Evolutionary conservation across 2,113 vertebrate genomes (phyloP).

Genomic region (Lophura nycthemera): DNA sequence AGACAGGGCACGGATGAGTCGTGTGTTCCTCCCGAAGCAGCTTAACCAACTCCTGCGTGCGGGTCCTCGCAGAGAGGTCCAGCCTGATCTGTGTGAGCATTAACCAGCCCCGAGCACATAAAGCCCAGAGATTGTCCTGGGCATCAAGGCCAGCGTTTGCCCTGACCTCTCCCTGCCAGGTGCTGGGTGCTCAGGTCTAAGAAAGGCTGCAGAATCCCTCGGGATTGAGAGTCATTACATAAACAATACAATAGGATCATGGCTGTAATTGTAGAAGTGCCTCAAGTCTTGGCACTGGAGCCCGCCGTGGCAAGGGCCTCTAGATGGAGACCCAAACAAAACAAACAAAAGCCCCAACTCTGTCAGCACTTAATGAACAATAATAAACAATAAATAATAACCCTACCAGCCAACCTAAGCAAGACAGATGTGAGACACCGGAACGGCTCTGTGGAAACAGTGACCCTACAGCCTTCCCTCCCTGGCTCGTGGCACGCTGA

Average conservation of each 20-base stretch:
- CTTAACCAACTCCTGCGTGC: neutral
- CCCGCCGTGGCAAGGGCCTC: conserved; percentile 31
- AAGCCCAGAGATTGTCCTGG: conserved; percentile 1
- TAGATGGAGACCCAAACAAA: conserved; percentile 62
- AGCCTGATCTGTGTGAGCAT: neutral
- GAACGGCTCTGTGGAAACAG: neutral
- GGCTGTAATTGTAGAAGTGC: conserved; percentile 35
- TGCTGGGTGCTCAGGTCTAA: neutral
- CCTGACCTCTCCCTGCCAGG: conserved; percentile 14
- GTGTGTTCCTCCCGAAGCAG: conserved; percentile 19
- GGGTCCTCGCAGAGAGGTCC: neutral
- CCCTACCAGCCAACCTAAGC: neutral
- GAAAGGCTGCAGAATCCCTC: conserved; percentile 38
- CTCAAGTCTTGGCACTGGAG: conserved; percentile 24
- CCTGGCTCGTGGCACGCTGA: accelerated
- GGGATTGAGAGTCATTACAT: conserved; percentile 31
- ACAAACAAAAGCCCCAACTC: conserved; percentile 59
- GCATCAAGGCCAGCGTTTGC: conserved; percentile 19
- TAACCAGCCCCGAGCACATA: neutral
- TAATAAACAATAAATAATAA: conserved; percentile 64
- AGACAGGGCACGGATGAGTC: neutral
- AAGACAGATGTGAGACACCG: conserved; percentile 20
- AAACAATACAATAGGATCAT: conserved; percentile 46
- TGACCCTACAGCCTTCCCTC: neutral
- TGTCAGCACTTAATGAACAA: conserved; percentile 39